phyloP scores from a whole-genome alignment of 2,888 invertebrate species.

The Poecilobothrus nobilitatus region DNA sequence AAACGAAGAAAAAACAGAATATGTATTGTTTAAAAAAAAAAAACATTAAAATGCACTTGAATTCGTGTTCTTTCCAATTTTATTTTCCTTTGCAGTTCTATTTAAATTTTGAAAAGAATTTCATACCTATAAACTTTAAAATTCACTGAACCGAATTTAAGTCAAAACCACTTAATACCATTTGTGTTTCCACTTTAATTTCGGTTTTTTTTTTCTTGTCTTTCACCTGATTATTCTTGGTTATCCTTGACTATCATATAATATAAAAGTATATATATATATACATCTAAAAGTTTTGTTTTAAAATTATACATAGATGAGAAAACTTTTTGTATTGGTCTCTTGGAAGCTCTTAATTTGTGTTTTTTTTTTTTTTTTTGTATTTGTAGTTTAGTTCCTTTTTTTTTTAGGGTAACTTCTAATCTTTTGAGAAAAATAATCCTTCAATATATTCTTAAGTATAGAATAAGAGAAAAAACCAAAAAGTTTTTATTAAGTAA shows the following conservation, averaged over 20 bases:
- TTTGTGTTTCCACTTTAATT: not conserved
- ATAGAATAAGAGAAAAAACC: too few species aligned
- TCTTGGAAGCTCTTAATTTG: constrained; percentile 6
- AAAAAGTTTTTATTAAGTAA: too few species aligned
- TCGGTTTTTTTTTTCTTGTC: not conserved
- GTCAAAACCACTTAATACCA: not conserved
- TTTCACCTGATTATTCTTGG: not conserved
- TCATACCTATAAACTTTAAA: too few species aligned
- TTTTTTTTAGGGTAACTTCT: not conserved
- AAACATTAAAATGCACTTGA: too few species aligned
- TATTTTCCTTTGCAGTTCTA: not conserved
- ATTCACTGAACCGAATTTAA: not conserved
- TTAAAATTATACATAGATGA: too few species aligned
- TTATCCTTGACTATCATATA: not conserved
- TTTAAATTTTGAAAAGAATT: not conserved
- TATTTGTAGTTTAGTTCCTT: too few species aligned
- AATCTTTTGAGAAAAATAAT: not conserved
- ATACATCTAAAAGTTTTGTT: too few species aligned
- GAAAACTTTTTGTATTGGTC: not conserved
- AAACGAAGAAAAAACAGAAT: too few species aligned
- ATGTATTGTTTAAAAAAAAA: too few species aligned
- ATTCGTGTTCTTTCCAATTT: too few species aligned
- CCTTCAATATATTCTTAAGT: too few species aligned
- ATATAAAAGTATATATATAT: too few species aligned
- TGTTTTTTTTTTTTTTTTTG: not conserved